These are phyloP conservation scores for Bradysia coprophila DNA, from an alignment of 1,140 invertebrate genomes.

Conservation along the genomic window DNA sequence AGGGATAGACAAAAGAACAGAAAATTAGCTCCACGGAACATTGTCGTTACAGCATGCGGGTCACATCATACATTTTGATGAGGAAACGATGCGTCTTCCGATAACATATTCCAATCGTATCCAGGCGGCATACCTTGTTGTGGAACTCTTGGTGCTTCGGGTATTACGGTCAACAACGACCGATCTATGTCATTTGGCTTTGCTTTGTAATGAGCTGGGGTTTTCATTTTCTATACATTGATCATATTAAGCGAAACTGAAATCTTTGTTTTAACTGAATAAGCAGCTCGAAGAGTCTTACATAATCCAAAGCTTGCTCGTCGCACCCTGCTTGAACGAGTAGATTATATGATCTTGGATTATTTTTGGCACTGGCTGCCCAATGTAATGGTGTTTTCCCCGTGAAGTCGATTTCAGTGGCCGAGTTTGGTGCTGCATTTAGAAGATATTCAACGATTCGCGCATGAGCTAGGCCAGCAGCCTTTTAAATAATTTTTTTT, in stretches of 20 bases:
- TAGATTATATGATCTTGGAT: conserved; percentile 49
- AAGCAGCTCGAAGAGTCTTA: conserved; percentile 27
- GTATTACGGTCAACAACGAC: conserved; percentile 42
- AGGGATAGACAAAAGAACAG: background rate
- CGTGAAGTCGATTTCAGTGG: conserved; percentile 51
- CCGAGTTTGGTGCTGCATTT: conserved; percentile 42
- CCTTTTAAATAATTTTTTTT: conserved; percentile 32
- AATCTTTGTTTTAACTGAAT: background rate
- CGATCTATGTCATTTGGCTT: conserved; percentile 55
- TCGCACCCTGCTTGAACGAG: conserved; percentile 57
- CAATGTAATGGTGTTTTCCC: conserved; percentile 85
- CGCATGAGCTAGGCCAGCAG: conserved; percentile 55
- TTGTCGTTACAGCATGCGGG: no score
- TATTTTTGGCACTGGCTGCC: conserved; percentile 54
- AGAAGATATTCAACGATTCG: conserved; percentile 57
- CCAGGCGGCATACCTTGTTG: conserved; percentile 39
- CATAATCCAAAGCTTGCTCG: conserved; percentile 60
- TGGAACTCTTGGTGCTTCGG: conserved; percentile 58
- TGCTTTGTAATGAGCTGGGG: conserved; percentile 55
- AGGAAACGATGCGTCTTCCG: no score
- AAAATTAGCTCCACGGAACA: background rate
- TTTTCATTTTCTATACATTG: conserved; percentile 56
- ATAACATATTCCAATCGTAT: conserved; percentile 47
- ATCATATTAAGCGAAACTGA: background rate
- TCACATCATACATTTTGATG: no score